Evolutionary conservation across 2,888 invertebrate genomes (phyloP).

Genomic region (Trilocha varians): DNA sequence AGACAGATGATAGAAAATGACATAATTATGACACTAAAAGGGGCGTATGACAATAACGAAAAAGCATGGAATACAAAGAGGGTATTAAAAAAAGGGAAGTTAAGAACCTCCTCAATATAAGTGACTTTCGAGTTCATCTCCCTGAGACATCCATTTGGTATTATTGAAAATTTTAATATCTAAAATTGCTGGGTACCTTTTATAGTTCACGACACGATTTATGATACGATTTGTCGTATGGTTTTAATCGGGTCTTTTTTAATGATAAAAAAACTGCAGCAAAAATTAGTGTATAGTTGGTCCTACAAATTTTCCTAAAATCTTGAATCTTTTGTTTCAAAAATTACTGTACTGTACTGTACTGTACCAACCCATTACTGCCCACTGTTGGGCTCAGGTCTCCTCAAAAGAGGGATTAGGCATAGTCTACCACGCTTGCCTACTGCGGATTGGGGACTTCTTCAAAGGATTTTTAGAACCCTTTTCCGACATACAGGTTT

Average conservation of each 20-base stretch:
- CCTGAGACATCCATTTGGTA: constrained; percentile 68
- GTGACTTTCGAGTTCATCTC: constrained; percentile 44
- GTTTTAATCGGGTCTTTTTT: constrained; percentile 6
- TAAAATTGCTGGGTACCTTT: constrained; percentile 50
- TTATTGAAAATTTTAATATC: constrained; percentile 75
- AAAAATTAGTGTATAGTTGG: no score
- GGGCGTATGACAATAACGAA: constrained; percentile 18
- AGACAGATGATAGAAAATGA: not conserved
- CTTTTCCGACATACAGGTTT: no score
- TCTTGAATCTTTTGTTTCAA: no score
- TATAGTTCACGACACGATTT: constrained; percentile 23
- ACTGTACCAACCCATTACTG: no score
- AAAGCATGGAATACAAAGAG: constrained; percentile 13
- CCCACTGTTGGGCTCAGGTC: no score
- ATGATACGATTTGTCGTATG: constrained; percentile 1
- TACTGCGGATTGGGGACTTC: no score
- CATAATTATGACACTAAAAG: constrained; percentile 21
- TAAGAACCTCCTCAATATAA: constrained; percentile 53
- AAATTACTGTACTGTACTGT: no score
- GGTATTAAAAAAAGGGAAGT: constrained; percentile 24
- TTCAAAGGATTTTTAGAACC: no score
- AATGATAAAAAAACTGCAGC: no score
- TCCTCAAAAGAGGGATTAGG: no score
- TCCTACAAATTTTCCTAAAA: no score
- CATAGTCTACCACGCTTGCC: no score